Percentiles rank a stretch among this genome's conserved stretches.
Evolutionary conservation across 1,140 invertebrate species (phyloP).

Genomic region (Tigriopus japonicus): DNA sequence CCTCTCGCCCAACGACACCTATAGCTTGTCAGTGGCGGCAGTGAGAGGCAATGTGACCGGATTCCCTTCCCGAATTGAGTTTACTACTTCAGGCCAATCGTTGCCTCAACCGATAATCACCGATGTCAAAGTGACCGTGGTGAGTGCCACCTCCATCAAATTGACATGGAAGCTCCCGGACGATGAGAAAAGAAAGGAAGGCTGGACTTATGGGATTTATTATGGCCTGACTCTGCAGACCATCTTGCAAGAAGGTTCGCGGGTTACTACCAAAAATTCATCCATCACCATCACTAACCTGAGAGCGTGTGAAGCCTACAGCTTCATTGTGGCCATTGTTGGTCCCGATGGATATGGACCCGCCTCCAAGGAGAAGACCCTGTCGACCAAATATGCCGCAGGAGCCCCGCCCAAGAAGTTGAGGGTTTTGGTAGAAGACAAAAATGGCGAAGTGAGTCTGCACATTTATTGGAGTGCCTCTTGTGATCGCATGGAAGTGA

Average conservation of each 20-base stretch:
- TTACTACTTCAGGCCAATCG: not conserved
- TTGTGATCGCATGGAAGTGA: conserved; percentile 3
- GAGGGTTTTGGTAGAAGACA: conserved; percentile 20
- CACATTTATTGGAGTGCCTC: conserved; percentile 31
- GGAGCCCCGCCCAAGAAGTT: conserved; percentile 38
- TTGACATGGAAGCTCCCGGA: not conserved
- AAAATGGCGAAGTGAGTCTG: conserved; percentile 24
- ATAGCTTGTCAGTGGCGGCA: not conserved
- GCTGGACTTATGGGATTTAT: conserved; percentile 2
- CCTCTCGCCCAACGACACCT: not conserved
- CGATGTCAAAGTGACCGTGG: not conserved
- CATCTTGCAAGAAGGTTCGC: conserved; percentile 4
- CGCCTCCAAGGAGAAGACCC: conserved; percentile 30
- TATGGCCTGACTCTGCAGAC: not conserved
- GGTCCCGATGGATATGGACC: conserved; percentile 42
- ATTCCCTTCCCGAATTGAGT: too few species aligned
- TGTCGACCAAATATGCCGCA: conserved; percentile 40
- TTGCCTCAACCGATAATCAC: not conserved
- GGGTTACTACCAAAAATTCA: conserved; percentile 32
- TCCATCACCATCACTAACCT: conserved; percentile 38
- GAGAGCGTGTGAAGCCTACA: conserved; percentile 47
- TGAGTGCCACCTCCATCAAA: not conserved
- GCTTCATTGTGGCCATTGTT: conserved; percentile 47
- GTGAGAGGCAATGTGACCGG: not conserved
- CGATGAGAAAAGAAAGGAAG: not conserved